Evolutionary conservation across 1,140 invertebrate species (phyloP), one percentile per base, ranked within the genome.

Genomic region (Hyles vespertilio): DNA sequence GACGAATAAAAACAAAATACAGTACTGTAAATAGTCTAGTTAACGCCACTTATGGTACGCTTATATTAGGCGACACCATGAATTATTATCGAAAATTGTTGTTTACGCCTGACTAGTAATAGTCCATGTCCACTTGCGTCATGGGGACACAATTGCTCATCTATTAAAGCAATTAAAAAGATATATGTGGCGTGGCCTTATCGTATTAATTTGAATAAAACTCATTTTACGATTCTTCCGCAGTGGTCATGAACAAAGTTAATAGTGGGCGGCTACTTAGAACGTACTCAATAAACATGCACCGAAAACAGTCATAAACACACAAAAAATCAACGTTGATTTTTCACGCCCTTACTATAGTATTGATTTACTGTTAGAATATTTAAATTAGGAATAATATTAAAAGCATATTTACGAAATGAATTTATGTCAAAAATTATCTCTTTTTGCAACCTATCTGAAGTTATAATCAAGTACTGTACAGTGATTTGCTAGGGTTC

Each of bases 221-320:
- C 32, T n/a, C 7, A 51, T 59, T 58, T 63, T 63, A 63, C 59
- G 51, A 45, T 36, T 52, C 11, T 51, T 58, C 51, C 61, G 56
- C 34, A 36, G 44, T 63, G 55, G 34, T 36, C 53, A 34, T 56
- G 53, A 51, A 34, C 45, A 3, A 45, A 32, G 12, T 52, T 56
- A 56, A 54, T 59, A 12, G 3, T 12, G 9, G 44, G 32, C 50
- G 47, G 58, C 58, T 64, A 65, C 59, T 65, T 58, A 33, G 56
- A 58, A 12, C 49, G 56, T 56, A 61, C 53, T 57, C 49, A 45
- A 58, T 57, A 56, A 50, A 53, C 55, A 60, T 57, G 32, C 53
- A 59, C 47, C 51, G 36, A 51, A 45, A 50, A 61, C 56, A 47
- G 58, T 48, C 44, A 49, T 61, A 61, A 65, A 65, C 53, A 63